Conservation (phyloP, 2,113 vertebrate species). For the Proteles cristata region DNA sequence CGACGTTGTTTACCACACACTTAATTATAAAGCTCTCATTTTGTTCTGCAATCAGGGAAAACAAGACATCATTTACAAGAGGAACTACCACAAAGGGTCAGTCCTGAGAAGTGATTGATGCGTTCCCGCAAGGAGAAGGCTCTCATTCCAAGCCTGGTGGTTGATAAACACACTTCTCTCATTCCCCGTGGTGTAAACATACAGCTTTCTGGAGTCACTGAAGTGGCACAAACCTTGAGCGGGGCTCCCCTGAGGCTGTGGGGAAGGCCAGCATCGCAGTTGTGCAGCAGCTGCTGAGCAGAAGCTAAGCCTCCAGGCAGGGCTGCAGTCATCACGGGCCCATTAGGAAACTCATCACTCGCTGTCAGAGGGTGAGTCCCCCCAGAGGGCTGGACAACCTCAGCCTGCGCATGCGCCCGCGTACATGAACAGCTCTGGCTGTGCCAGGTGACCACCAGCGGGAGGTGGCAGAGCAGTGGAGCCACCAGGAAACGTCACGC, state of each 20-base stretch:
- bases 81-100: constrained; percentile 74
- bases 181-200: constrained; percentile 57
- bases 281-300: constrained; percentile 70
- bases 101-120: constrained; percentile 75
- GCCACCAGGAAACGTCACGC: background rate
- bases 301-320: constrained; percentile 60
- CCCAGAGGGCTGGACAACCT: constrained; percentile 64
- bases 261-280: constrained; percentile 62
- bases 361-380: constrained; percentile 76
- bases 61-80: constrained; percentile 74
- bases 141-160: constrained; percentile 57
- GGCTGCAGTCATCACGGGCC: constrained; percentile 68
- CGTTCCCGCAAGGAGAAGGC: constrained; percentile 64
- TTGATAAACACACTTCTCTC: constrained; percentile 81
- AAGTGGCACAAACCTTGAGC: constrained; percentile 69
- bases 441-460: background rate
- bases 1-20: background rate
- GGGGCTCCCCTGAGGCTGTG: constrained; percentile 70
- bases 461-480: background rate
- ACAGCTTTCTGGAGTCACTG: constrained; percentile 74
- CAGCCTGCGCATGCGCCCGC: background rate
- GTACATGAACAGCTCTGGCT: background rate
- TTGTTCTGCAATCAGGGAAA: constrained; percentile 63
- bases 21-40: constrained; percentile 71
- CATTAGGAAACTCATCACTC: constrained; percentile 76